Base-by-base conservation (phyloP, 2,797 vertebrate species). In the Linurgus olivaceus region DNA sequence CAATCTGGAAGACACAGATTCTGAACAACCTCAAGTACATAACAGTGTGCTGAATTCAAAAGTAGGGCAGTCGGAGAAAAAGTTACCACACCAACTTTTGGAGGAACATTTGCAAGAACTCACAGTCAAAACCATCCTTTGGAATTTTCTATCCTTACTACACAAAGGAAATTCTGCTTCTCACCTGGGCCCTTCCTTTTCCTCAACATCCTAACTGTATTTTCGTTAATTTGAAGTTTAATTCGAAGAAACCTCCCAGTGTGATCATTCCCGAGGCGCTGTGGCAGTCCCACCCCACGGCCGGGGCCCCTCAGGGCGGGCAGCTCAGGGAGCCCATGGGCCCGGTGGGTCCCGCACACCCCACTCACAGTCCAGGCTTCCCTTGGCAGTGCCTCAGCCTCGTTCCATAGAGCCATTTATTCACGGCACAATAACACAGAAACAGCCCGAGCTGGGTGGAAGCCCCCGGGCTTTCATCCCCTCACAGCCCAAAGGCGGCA, bases 401-500 rank as follows among this genome's bases (percentile, higher is more conserved):
- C 2, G 3, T 3, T 17, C 54, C 47, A 17, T 3, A 4, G 3
- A 29, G 54, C 47, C 72, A 61, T 33, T 59, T 52, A 11, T 13
- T 17, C 24, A 24, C 6, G n/a, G 38, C 62, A 17, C 47, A 9
- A 1, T 2, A 19, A 29, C n/a, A 28, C 38, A 25, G 16, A 3
- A 20, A 12, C 40, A 29, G 33, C 33, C 82, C 13, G 8, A 33
- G 62, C 19, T 20, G 8, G 11, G 15, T 31, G 15, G 23, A 4
- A 14, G 11, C 1, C 5, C 21, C 23, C 1, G 21, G 10, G 28
- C 2, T 18, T 26, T 28, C 2, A 44, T 13, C 45, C 45, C 37
- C 71, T 52, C 54, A 38, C n/a, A 11, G n/a, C 1, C 23, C 52
- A 5, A 23, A 3, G 0, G 18, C 25, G 4, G 37, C 4, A 4